These are phyloP conservation scores for Elgaria multicarinata DNA, from an alignment of 2,113 vertebrate species.

Conservation along the genomic window DNA sequence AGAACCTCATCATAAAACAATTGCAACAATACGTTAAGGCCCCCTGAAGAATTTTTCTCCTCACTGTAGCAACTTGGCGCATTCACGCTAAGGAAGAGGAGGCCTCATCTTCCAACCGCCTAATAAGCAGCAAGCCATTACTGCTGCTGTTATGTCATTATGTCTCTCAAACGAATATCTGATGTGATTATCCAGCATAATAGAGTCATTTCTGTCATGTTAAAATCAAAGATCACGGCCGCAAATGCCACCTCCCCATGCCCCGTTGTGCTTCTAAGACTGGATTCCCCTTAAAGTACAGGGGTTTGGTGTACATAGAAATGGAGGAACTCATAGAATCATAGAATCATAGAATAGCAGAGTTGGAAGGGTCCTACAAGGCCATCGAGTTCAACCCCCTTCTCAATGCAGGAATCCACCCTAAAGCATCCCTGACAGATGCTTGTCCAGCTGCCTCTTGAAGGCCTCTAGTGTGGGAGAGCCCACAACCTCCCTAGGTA, in stretches of 20 bases:
- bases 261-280: neutral
- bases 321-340: neutral
- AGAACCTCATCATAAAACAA: slow-evolving; percentile 40
- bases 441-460: no score
- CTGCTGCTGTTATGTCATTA: slow-evolving; percentile 73
- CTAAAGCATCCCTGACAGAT: no score
- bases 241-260: neutral
- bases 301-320: neutral
- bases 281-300: accelerated
- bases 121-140: slow-evolving; percentile 79
- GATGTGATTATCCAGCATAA: slow-evolving; percentile 74
- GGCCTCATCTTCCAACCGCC: slow-evolving; percentile 77
- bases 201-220: slow-evolving; percentile 55
- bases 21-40: slow-evolving; percentile 59
- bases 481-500: no score
- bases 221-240: slow-evolving; percentile 63
- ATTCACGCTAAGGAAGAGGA: slow-evolving; percentile 60
- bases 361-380: no score
- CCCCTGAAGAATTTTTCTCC: slow-evolving; percentile 66
- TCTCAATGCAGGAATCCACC: no score
- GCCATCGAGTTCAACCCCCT: no score
- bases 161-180: slow-evolving; percentile 73
- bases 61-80: slow-evolving; percentile 71
- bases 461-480: no score
- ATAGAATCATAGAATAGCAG: no score